Base-by-base conservation (phyloP, 2,797 vertebrate genomes). In the Platalea minor region DNA sequence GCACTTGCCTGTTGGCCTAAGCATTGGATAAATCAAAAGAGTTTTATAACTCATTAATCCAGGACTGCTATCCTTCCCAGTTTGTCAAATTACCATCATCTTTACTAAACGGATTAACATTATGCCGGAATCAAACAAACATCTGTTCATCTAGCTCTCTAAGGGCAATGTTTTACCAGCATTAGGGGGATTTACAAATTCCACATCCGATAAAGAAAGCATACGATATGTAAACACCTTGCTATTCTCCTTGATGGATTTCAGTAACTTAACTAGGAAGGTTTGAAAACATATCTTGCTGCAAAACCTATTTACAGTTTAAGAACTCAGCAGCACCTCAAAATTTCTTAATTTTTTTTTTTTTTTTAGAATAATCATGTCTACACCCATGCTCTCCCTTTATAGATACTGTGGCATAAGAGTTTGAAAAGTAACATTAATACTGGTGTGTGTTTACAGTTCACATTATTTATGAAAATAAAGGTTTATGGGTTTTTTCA, bases 191-290 rank as follows among this genome's bases (percentile, higher is more conserved):
- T 50, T 73, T 70, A 87, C 18, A 37, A 37, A 72, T 48, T 75
- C 51, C 28, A 73, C 39, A 54, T 57, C 57, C 3, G 11, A 7
- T 29, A 46, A 67, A 75, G 28, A 2, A 83, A 85, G 64, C 45
- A 68, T 3, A n/a, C 8, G 48, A 31, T 10, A 78, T 8, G 24
- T n/a, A 54, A 78, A 29, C 0, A 0, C 48, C 41, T 7, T 54
- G 53, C 46, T 90, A 21, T 50, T 83, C 46, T 54, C 25, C 54
- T 31, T 39, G 53, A 81, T 26, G 17, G 45, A 90, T 56, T 72
- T 85, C 61, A 75, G 28, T 24, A 69, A 37, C 1, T 0, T 39
- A 51, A 75, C 46, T 18, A 31, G 41, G 28, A 76, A 91, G 28
- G 16, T 46, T 63, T 85, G 76, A 51, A 82, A 79, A 76, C 8